Conservation (phyloP, 53 echinoderm and acorn worm species). For the Paelopatides confundens region DNA sequence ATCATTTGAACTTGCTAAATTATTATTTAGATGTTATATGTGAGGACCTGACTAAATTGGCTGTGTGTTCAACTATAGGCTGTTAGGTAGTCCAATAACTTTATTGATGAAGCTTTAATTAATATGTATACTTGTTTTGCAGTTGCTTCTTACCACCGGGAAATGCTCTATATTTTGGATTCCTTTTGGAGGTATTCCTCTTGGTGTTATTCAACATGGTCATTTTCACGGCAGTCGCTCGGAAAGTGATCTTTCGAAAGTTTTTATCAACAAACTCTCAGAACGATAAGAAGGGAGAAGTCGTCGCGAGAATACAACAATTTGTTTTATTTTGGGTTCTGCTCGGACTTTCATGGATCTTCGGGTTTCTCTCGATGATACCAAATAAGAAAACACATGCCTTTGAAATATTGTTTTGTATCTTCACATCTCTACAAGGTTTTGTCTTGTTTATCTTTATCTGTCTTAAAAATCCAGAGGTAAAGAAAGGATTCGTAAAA, state of each 20-base stretch:
- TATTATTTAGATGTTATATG: too few species aligned
- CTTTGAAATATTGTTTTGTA: background rate
- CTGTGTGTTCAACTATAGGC: too few species aligned
- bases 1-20: too few species aligned
- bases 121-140: background rate
- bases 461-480: slow-evolving; percentile 3
- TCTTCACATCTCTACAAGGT: slow-evolving; percentile 7
- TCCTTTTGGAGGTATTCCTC: slow-evolving; percentile 1
- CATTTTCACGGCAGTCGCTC: background rate
- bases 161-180: background rate
- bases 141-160: background rate
- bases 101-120: too few species aligned
- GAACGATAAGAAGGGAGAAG: background rate
- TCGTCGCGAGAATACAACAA: background rate
- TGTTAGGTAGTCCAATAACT: too few species aligned
- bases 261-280: background rate
- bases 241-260: background rate
- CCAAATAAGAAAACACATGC: background rate
- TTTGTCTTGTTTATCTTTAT: background rate
- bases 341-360: slow-evolving; percentile 10
- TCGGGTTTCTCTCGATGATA: background rate
- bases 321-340: slow-evolving; percentile 1
- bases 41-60: too few species aligned
- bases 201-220: background rate
- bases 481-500: background rate